These are phyloP conservation scores for Parotia lawesii DNA, from an alignment of 2,113 vertebrate species.

Conservation along the genomic window DNA sequence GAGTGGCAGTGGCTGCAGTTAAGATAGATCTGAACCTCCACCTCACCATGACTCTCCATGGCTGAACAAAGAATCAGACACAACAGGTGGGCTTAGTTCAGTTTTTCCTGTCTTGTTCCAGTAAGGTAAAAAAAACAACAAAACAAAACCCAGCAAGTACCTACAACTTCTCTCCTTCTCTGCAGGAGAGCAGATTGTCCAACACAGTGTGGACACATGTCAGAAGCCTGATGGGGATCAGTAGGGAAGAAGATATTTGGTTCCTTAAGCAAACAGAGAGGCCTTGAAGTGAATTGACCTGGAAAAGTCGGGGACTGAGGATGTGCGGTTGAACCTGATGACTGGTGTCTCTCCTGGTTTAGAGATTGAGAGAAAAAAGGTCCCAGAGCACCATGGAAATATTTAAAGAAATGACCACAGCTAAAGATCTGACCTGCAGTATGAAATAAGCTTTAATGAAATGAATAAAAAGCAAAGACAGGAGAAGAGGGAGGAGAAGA, in stretches of 20 bases:
- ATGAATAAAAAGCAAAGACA: not conserved
- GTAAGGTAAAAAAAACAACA: not conserved
- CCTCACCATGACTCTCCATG: conserved; percentile 87
- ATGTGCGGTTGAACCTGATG: not conserved
- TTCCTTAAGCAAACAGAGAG: not conserved
- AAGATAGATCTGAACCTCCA: conserved; percentile 82
- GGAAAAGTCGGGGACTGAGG: not conserved
- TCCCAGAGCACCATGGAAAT: not conserved
- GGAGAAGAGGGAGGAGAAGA: not conserved
- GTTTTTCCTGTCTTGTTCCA: not conserved
- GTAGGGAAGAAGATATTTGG: not conserved
- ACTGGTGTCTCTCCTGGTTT: not conserved
- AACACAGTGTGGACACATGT: not conserved
- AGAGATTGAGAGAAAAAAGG: not conserved
- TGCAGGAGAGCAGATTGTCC: not conserved
- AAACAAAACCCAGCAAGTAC: not conserved
- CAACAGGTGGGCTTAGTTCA: not conserved
- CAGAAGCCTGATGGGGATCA: not conserved
- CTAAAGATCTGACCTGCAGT: not conserved
- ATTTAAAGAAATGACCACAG: not conserved
- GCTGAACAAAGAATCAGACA: conserved; percentile 64
- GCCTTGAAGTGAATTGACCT: not conserved
- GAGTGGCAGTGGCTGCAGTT: conserved; percentile 89
- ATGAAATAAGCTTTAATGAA: not conserved
- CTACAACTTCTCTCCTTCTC: not conserved